Base-by-base conservation (phyloP, 2,113 vertebrate species). In the Nyctibius bracteatus region DNA sequence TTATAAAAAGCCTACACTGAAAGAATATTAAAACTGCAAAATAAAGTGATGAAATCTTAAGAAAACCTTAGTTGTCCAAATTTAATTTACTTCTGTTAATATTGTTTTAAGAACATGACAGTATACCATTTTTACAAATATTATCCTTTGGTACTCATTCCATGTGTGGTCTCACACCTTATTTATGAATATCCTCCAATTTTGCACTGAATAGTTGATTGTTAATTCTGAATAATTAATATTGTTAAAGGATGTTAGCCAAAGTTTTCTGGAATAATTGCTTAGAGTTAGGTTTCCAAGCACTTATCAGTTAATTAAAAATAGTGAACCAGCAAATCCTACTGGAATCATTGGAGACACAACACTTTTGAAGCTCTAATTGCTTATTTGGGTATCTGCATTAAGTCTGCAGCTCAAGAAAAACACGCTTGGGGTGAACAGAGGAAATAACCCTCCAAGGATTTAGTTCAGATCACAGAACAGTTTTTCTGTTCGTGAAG, bases 261-360 rank as follows among this genome's bases (percentile, higher is more conserved):
- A 31, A 94, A 79, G 22, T 89, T 79, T 84, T 81, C 65, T 91
- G 57, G 23, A 96, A 84, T 91, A 86, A 84, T 91, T 96, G 33
- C 52, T 35, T 86, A 27, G 23, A 55, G 20, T 63, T 81, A 92
- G 8, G 6, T 91, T 96, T 79, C 65, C 65, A 79, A 88, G 39
- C 1, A 33, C 27, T 89, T 91, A 75, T 81, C 4, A 1, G 57
- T 91, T 92, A 91, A 94, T 96, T 95, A 86, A 88, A 92, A 89
- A 85, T 54, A 80, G 25, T 25, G 31, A 95, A 68, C 37, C 21
- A 82, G 25, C 44, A 94, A 70, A 81, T 91, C 66, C 77, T 75
- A 18, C 23, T 35, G 31, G 44, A 91, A 72, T 75, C 52, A 25
- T 22, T 84, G 41, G 39, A 75, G 61, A 31, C n/a, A 77, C 23